Conservation (phyloP, 2,797 vertebrate species). For the Phoxinus dragarum region DNA sequence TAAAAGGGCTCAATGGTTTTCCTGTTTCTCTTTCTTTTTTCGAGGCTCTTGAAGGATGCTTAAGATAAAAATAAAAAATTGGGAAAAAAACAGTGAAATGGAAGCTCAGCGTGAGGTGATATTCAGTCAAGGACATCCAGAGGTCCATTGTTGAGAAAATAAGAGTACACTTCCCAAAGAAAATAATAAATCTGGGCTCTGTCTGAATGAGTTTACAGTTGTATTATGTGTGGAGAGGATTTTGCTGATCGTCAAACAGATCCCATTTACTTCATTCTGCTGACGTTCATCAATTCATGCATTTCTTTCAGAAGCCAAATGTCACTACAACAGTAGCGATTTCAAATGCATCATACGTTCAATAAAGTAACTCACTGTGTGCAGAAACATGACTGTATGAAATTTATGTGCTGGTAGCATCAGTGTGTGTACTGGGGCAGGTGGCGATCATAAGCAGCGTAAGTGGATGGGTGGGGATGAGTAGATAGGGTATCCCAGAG, state of each 20-base stretch:
- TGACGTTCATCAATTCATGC: constrained; percentile 5
- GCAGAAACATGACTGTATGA: neutral
- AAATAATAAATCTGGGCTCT: neutral
- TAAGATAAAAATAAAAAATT: neutral
- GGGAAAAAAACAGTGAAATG: neutral
- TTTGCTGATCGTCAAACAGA: neutral
- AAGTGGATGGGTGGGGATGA: constrained; percentile 90
- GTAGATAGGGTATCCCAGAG: constrained; percentile 94
- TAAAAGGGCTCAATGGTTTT: neutral
- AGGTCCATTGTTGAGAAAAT: neutral
- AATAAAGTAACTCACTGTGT: neutral
- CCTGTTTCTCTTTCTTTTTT: neutral
- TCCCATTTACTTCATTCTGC: constrained; percentile 10
- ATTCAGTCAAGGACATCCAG: constrained; percentile 26
- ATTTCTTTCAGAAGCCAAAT: neutral
- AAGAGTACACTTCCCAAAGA: neutral
- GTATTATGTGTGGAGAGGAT: neutral
- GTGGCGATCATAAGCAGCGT: constrained; percentile 81
- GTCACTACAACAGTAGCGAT: neutral
- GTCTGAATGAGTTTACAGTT: neutral
- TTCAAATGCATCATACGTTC: constrained; percentile 15
- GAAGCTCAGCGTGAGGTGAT: constrained; percentile 10
- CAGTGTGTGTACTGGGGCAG: neutral
- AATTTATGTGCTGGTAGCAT: neutral
- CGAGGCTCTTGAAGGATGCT: neutral